phyloP scores from a whole-genome alignment of 1,140 invertebrate genomes.

The Heliconius melpomene region DNA sequence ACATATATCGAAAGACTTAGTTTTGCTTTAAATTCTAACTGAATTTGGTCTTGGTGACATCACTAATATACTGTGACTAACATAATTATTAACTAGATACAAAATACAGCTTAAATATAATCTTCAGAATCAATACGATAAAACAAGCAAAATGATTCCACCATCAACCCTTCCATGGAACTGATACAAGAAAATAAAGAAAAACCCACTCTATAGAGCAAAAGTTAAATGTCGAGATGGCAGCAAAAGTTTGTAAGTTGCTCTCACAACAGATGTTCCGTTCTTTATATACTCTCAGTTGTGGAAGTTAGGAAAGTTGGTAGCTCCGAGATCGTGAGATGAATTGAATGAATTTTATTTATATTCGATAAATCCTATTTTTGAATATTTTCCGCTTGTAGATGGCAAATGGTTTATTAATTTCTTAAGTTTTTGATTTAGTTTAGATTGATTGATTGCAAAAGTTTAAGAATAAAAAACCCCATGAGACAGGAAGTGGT shows the following conservation, averaged over 20 bases:
- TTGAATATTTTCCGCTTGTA: slow-evolving; percentile 15
- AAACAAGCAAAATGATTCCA: slow-evolving; percentile 8
- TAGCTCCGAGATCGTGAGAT: slow-evolving; percentile 2
- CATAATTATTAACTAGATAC: neutral
- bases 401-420: neutral
- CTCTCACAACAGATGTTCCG: slow-evolving; percentile 14
- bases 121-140: neutral
- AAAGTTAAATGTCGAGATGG: slow-evolving; percentile 11
- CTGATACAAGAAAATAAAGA: slow-evolving; percentile 11
- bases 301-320: slow-evolving; percentile 2
- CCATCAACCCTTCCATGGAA: slow-evolving; percentile 1
- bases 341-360: slow-evolving; percentile 11
- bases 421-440: neutral
- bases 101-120: neutral
- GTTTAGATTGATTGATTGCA: neutral
- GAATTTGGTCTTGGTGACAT: neutral
- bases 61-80: neutral
- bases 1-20: too few relatives aligned
- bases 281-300: slow-evolving; percentile 8
- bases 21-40: too few relatives aligned
- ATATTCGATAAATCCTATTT: slow-evolving; percentile 1
- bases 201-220: slow-evolving; percentile 9
- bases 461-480: neutral
- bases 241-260: slow-evolving; percentile 7
- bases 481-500: too few relatives aligned